These are phyloP conservation scores for human (Homo sapiens) DNA, from an alignment of 2,113 vertebrate species.

Conservation along the genomic window DNA sequence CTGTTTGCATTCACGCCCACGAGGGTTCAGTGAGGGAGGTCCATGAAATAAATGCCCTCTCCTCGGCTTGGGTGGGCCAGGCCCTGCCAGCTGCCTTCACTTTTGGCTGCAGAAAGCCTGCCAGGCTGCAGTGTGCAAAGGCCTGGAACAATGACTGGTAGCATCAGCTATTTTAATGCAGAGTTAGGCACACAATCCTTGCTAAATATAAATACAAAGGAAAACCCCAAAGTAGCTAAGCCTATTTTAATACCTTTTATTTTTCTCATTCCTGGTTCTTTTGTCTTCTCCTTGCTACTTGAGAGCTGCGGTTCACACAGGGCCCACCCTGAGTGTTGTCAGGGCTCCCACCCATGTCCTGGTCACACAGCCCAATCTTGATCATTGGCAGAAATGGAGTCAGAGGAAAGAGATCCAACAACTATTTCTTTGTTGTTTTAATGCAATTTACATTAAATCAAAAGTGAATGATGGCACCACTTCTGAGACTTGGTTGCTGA, in stretches of 20 bases:
- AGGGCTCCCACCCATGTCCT: neutral
- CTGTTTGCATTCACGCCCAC: neutral
- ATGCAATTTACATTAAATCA: neutral
- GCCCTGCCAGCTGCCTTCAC: conserved; percentile 54
- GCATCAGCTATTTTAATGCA: conserved; percentile 75
- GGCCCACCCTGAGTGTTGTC: conserved; percentile 18
- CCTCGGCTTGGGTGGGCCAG: conserved; percentile 49
- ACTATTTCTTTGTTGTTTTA: neutral
- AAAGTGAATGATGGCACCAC: neutral
- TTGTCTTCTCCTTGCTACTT: conserved; percentile 52
- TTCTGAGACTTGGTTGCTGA: neutral
- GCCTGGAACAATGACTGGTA: conserved; percentile 61
- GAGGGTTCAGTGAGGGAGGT: neutral
- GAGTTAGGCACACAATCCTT: conserved; percentile 69
- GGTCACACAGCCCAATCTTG: neutral
- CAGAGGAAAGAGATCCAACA: neutral
- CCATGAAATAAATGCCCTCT: neutral
- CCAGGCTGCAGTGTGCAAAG: conserved; percentile 26
- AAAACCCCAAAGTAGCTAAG: conserved; percentile 71
- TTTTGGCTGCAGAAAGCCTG: conserved; percentile 30
- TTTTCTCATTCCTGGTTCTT: conserved; percentile 56
- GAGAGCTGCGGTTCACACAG: neutral
- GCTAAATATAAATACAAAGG: conserved; percentile 80
- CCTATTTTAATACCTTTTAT: conserved; percentile 74
- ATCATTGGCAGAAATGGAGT: neutral